phyloP scores from a whole-genome alignment of 2,888 invertebrate species.

The Eutolmus rufibarbis region DNA sequence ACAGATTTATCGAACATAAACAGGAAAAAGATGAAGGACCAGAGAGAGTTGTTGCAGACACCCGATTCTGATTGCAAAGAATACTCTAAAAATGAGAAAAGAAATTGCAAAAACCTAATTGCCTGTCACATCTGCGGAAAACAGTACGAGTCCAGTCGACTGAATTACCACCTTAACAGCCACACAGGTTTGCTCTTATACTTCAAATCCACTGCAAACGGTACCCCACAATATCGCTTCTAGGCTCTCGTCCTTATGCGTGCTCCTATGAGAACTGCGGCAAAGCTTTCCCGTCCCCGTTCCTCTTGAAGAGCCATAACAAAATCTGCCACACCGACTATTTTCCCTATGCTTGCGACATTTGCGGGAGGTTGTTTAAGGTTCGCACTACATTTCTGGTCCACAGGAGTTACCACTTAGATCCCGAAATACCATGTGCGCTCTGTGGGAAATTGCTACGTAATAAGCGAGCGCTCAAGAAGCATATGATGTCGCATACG shows the following conservation, averaged over 20 bases:
- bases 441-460: constrained; percentile 30
- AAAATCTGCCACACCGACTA: neutral
- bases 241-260: neutral
- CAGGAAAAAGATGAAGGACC: too few species aligned
- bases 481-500: constrained; percentile 26
- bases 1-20: too few species aligned
- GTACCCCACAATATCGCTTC: neutral
- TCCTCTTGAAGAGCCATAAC: neutral
- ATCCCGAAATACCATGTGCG: constrained; percentile 38
- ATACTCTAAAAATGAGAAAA: neutral
- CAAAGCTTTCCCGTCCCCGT: constrained; percentile 6
- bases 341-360: too few species aligned
- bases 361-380: too few species aligned
- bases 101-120: neutral
- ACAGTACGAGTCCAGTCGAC: neutral
- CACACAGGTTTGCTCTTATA: neutral
- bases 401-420: constrained; percentile 37
- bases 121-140: constrained; percentile 30
- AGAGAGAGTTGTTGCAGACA: too few species aligned
- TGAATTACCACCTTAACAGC: constrained; percentile 18
- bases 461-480: neutral
- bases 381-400: neutral
- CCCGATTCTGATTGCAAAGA: too few species aligned
- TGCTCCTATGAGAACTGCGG: constrained; percentile 1
- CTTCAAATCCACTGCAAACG: too few species aligned